Evolutionary conservation across 2,888 invertebrate genomes (phyloP).

Genomic region (Onchidella celtica): DNA sequence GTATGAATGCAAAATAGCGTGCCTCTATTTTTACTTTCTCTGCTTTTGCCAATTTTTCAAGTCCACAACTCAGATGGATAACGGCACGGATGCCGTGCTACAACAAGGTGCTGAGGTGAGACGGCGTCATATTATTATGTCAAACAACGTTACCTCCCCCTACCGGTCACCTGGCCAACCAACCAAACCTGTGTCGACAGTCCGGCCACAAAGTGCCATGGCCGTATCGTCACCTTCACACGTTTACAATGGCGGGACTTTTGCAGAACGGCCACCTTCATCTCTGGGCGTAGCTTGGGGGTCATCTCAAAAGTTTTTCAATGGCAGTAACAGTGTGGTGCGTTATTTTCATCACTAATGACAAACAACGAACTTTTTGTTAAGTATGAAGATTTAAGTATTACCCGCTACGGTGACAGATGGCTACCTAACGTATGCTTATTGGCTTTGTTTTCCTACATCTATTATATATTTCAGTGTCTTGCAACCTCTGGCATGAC

Average conservation of each 20-base stretch:
- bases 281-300: constrained; percentile 51
- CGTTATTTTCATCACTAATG: background rate
- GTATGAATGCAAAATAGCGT: too few relatives aligned
- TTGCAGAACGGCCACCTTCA: constrained; percentile 49
- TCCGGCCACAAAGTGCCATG: constrained; percentile 43
- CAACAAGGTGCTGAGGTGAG: background rate
- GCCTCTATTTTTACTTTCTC: too few relatives aligned
- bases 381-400: too few relatives aligned
- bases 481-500: too few relatives aligned
- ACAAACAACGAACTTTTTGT: too few relatives aligned
- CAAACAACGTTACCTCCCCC: background rate
- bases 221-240: constrained; percentile 32
- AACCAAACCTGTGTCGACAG: constrained; percentile 21
- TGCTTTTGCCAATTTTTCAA: background rate
- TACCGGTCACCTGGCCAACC: background rate
- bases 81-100: background rate
- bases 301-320: background rate
- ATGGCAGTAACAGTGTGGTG: background rate
- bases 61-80: background rate
- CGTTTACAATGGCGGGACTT: background rate
- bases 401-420: too few relatives aligned
- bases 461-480: too few relatives aligned
- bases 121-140: background rate
- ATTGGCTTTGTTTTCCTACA: too few relatives aligned
- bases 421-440: too few relatives aligned